A percentile compares a stretch with the other conserved stretches of the same genome.
Evolutionary conservation across 2,797 vertebrate species (phyloP).

Genomic region (Peromyscus attwateri): DNA sequence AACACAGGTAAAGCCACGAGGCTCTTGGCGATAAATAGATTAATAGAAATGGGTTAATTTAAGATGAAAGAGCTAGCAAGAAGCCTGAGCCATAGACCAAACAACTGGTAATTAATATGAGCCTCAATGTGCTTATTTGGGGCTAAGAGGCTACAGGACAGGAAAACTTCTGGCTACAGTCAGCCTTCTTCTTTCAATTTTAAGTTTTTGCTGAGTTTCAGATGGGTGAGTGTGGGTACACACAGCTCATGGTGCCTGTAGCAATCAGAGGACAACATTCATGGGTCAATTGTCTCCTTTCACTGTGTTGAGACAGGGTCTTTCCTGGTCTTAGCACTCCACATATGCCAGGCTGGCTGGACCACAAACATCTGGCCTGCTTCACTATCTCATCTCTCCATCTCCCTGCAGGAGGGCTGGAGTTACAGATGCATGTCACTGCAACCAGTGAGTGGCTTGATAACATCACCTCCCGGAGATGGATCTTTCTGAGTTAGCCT

Average conservation of each 20-base stretch:
- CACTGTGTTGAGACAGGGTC: not conserved
- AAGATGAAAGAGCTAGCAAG: no score
- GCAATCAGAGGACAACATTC: not conserved
- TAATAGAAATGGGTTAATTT: no score
- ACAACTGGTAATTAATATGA: no score
- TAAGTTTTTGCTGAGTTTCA: not conserved
- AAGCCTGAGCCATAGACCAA: no score
- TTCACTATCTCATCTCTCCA: not conserved
- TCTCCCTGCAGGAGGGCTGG: not conserved
- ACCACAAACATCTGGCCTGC: no score
- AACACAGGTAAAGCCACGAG: no score
- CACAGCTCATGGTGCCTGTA: not conserved
- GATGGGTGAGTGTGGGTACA: not conserved
- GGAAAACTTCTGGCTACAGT: no score
- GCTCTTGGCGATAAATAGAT: no score
- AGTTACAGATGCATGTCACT: not conserved
- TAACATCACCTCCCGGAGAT: conserved; percentile 28
- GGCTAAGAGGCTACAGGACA: no score
- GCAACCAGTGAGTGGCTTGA: not conserved
- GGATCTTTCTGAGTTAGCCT: not conserved
- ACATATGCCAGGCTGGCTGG: not conserved
- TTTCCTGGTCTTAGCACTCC: not conserved
- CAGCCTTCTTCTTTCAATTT: not conserved
- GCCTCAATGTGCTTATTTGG: no score
- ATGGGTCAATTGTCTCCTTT: not conserved